These are phyloP conservation scores for Dryobotodes eremita DNA, from an alignment of 2,888 invertebrate species.

Conservation along the genomic window DNA sequence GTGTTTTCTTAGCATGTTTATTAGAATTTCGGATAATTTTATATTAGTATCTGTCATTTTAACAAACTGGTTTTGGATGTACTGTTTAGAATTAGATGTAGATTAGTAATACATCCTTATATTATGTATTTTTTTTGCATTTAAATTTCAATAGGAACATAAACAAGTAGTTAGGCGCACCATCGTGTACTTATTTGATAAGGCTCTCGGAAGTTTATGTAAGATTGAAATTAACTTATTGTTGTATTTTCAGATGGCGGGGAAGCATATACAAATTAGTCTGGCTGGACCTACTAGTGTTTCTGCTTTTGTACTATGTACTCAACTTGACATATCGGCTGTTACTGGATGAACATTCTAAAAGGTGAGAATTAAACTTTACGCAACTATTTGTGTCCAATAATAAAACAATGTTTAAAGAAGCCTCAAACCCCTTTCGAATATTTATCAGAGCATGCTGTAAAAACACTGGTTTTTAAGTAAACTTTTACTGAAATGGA, in stretches of 20 bases:
- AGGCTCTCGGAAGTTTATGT: not conserved
- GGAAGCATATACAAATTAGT: constrained; percentile 98
- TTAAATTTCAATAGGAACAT: not conserved
- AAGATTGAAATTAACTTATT: constrained; percentile 12
- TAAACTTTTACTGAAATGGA: no score
- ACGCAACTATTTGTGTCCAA: not conserved
- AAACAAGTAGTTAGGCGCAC: not conserved
- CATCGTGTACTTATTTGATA: constrained; percentile 4
- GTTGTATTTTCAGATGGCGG: constrained; percentile 94
- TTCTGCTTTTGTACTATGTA: constrained; percentile 94
- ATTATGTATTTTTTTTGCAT: constrained; percentile 4
- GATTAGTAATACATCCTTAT: not conserved
- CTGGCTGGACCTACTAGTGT: constrained; percentile 96
- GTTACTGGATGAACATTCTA: constrained; percentile 92
- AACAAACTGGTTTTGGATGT: constrained; percentile 4
- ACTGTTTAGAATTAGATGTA: not conserved
- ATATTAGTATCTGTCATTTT: no score
- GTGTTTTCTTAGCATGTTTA: constrained; percentile 1
- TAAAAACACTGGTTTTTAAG: not conserved
- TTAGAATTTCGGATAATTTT: not conserved
- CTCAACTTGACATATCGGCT: constrained; percentile 95
- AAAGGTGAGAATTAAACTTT: constrained; percentile 90
- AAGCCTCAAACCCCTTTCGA: constrained; percentile 6
- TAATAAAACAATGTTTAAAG: not conserved
- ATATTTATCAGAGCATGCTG: constrained; percentile 28